A percentile compares a stretch with the other conserved stretches of the same genome.
Conservation (phyloP, 2,888 invertebrate genomes). For the Nymphalis urticae region DNA sequence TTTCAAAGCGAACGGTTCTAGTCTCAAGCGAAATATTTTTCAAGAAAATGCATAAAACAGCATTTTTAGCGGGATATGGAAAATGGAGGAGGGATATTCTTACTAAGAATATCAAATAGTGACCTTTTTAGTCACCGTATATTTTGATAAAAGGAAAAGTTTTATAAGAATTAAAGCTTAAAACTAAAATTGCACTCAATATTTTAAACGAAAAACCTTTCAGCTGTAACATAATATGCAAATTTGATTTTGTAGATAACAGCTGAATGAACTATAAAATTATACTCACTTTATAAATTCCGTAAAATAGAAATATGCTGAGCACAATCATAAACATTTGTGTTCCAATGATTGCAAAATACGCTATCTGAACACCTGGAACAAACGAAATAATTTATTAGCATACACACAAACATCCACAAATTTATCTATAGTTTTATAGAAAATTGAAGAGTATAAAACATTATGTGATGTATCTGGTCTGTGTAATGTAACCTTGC, state of each 20-base stretch:
- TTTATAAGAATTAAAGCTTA: background rate
- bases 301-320: constrained; percentile 86
- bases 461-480: too few relatives aligned
- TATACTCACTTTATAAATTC: constrained; percentile 87
- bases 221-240: constrained; percentile 7
- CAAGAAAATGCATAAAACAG: constrained; percentile 8
- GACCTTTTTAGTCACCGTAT: background rate
- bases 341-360: constrained; percentile 89
- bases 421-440: too few relatives aligned
- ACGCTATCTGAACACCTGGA: constrained; percentile 91
- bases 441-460: too few relatives aligned
- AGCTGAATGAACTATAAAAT: constrained; percentile 9
- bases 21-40: constrained; percentile 2
- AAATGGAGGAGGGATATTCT: background rate
- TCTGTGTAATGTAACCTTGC: too few relatives aligned
- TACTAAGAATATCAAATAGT: constrained; percentile 1
- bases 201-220: constrained; percentile 13
- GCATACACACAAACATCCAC: too few relatives aligned
- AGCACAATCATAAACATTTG: constrained; percentile 89
- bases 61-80: background rate
- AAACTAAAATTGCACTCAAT: constrained; percentile 6
- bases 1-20: background rate
- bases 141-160: background rate
- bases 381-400: constrained; percentile 53
- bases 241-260: constrained; percentile 4